A percentile compares a stretch with the other conserved stretches of the same genome.
These are phyloP conservation scores for Adela reaumurella DNA, from an alignment of 2,888 invertebrate genomes.

Conservation along the genomic window DNA sequence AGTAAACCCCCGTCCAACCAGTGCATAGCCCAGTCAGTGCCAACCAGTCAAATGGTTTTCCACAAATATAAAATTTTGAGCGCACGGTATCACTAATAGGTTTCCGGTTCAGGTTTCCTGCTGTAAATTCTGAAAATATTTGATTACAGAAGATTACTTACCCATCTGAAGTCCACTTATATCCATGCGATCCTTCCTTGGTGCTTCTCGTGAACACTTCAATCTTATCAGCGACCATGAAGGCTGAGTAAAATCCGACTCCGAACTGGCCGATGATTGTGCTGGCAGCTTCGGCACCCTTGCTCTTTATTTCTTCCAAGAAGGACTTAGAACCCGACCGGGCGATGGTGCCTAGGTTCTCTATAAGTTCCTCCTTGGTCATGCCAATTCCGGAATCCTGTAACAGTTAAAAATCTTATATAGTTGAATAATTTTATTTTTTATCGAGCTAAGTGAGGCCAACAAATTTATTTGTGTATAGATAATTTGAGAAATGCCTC, in stretches of 20 bases:
- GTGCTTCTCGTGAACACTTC: slow-evolving; percentile 85
- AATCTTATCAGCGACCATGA: slow-evolving; percentile 95
- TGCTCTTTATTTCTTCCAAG: slow-evolving; percentile 75
- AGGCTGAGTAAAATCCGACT: slow-evolving; percentile 96
- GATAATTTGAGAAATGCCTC: too few species aligned
- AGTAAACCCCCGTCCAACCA: too few species aligned
- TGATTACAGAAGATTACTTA: slow-evolving; percentile 26
- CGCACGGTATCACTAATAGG: too few species aligned
- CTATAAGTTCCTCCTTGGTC: slow-evolving; percentile 86
- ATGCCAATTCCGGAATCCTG: slow-evolving; percentile 94
- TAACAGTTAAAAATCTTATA: slow-evolving; percentile 4
- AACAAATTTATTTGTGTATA: too few species aligned
- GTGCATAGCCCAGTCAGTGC: too few species aligned
- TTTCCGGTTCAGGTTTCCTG: too few species aligned
- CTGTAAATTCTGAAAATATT: background rate
- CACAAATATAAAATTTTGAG: too few species aligned
- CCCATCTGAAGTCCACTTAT: slow-evolving; percentile 92
- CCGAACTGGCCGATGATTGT: slow-evolving; percentile 97
- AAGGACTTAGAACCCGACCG: slow-evolving; percentile 94
- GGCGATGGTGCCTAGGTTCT: slow-evolving; percentile 93
- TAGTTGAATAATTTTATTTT: too few species aligned
- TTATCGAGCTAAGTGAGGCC: too few species aligned
- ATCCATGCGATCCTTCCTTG: slow-evolving; percentile 62
- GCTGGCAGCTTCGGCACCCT: slow-evolving; percentile 58
- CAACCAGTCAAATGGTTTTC: too few species aligned